Conservation (phyloP, 2,113 vertebrate species). For the Lichenostomus cassidix region DNA sequence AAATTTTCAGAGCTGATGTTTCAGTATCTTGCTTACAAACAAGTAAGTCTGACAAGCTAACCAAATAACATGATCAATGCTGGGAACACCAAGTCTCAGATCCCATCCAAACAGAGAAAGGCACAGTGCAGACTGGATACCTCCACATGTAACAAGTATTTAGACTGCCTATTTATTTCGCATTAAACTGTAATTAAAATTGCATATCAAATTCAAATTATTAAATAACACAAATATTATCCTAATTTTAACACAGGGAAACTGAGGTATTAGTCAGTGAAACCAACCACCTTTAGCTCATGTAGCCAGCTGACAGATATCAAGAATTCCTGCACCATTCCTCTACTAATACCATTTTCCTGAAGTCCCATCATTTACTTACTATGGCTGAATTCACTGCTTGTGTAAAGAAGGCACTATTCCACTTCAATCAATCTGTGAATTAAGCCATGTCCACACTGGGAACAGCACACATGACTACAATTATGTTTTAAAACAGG, state of each 20-base stretch:
- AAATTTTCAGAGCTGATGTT: conserved; percentile 7
- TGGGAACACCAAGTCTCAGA: conserved; percentile 1
- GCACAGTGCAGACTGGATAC: not conserved
- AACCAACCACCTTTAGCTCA: not conserved
- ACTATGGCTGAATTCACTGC: not conserved
- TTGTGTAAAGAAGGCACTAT: not conserved
- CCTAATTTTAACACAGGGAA: not conserved
- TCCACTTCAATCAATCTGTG: not conserved
- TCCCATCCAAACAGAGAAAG: not conserved
- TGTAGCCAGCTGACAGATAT: not conserved
- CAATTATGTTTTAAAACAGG: not conserved
- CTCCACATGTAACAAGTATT: not conserved
- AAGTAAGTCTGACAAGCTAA: conserved; percentile 33
- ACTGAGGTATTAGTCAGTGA: not conserved
- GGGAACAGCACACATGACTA: not conserved
- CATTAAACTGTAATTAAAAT: not conserved
- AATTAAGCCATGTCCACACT: conserved; percentile 10
- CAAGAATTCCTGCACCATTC: not conserved
- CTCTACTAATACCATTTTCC: not conserved
- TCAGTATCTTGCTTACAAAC: conserved; percentile 36
- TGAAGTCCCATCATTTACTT: not conserved
- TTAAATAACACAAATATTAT: not conserved
- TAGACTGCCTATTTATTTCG: not conserved
- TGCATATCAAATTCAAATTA: not conserved
- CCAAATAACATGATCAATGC: not conserved